These are phyloP conservation scores for Maniola jurtina DNA, from an alignment of 1,140 invertebrate species.

Conservation along the genomic window DNA sequence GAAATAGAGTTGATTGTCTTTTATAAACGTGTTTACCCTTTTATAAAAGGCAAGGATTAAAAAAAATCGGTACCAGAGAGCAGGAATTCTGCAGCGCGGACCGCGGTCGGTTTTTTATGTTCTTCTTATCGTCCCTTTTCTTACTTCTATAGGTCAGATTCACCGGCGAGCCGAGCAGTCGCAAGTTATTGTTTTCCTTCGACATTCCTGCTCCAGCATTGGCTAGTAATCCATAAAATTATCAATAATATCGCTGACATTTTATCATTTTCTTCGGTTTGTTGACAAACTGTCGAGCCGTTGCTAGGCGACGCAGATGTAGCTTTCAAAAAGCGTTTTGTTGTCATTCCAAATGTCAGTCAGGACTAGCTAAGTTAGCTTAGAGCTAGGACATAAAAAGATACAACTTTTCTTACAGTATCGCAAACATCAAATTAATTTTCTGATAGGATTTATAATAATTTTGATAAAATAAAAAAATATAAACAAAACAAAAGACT, in stretches of 20 bases:
- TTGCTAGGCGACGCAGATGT: constrained; percentile 52
- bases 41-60: background rate
- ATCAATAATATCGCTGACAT: constrained; percentile 39
- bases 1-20: no score
- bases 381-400: no score
- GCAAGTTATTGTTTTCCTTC: constrained; percentile 65
- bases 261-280: constrained; percentile 19
- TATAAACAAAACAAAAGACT: background rate
- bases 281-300: constrained; percentile 26
- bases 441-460: no score
- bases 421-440: no score
- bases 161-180: constrained; percentile 65
- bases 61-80: constrained; percentile 48
- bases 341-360: background rate
- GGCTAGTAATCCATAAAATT: constrained; percentile 16
- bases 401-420: no score
- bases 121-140: constrained; percentile 62
- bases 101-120: constrained; percentile 53
- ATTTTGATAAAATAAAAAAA: background rate
- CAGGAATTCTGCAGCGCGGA: constrained; percentile 64
- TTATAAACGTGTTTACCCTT: no score
- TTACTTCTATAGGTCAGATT: constrained; percentile 65
- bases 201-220: constrained; percentile 64
- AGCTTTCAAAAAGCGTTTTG: background rate
- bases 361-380: no score